These are phyloP conservation scores for Meleagris gallopavo DNA, from an alignment of 2,113 vertebrate genomes.

Conservation along the genomic window DNA sequence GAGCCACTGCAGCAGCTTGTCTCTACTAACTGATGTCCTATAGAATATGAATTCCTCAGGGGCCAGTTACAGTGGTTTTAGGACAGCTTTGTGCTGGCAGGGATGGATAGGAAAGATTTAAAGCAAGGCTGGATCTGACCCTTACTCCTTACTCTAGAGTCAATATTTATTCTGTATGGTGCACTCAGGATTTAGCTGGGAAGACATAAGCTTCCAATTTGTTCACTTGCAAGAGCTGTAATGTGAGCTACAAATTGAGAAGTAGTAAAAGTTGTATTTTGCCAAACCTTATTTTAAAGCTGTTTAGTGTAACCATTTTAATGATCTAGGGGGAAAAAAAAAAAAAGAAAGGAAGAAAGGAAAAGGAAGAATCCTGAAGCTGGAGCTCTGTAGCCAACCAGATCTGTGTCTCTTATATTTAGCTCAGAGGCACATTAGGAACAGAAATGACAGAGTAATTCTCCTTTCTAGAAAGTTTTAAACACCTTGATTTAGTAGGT, in stretches of 20 bases:
- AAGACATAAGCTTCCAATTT: conserved; percentile 66
- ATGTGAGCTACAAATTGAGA: conserved; percentile 52
- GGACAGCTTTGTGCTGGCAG: conserved; percentile 10
- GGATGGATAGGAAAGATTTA: conserved; percentile 48
- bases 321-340: neutral
- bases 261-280: conserved; percentile 33
- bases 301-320: conserved; percentile 32
- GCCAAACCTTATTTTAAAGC: conserved; percentile 55
- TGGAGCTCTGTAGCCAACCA: conserved; percentile 7
- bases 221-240: conserved; percentile 46
- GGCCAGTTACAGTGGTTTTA: conserved; percentile 46
- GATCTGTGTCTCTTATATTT: neutral
- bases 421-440: neutral
- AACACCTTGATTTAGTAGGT: conserved; percentile 40
- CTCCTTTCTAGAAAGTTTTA: conserved; percentile 25
- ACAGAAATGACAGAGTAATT: neutral
- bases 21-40: neutral
- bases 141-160: conserved; percentile 48
- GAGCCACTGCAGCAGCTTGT: conserved; percentile 1
- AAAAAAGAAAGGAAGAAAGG: neutral
- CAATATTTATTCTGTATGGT: conserved; percentile 67
- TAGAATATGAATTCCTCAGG: conserved; percentile 36
- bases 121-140: conserved; percentile 40
- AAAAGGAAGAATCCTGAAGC: neutral
- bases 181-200: conserved; percentile 50